A percentile compares a stretch with the other conserved stretches of the same genome.
Conservation (phyloP, 1,140 invertebrate species). For the Drosophila quadrilineata region DNA sequence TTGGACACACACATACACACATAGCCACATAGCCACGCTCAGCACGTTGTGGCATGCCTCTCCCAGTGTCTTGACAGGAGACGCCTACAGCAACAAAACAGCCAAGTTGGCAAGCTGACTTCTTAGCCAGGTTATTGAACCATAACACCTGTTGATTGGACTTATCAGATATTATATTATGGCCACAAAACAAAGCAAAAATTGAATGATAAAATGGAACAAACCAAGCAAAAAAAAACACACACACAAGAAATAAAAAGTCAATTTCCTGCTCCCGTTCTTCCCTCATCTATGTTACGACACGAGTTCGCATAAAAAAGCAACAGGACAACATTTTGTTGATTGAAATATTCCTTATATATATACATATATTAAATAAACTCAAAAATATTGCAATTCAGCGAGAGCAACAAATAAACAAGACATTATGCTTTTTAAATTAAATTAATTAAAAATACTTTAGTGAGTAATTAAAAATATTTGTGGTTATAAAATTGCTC, state of each 20-base stretch:
- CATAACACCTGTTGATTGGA: conserved; percentile 50
- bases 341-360: too few species aligned
- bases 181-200: conserved; percentile 14
- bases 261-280: too few species aligned
- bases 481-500: too few species aligned
- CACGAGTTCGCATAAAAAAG: too few species aligned
- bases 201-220: background rate
- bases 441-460: too few species aligned
- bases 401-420: too few species aligned
- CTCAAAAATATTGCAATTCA: too few species aligned
- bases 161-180: conserved; percentile 33
- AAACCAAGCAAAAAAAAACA: background rate
- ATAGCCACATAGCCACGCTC: background rate
- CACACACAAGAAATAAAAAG: background rate
- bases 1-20: conserved; percentile 35
- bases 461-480: too few species aligned
- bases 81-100: background rate
- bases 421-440: too few species aligned
- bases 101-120: conserved; percentile 29
- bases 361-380: too few species aligned
- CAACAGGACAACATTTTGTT: too few species aligned
- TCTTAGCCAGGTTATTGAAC: conserved; percentile 63
- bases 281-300: too few species aligned
- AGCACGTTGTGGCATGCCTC: conserved; percentile 9
- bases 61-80: background rate